A percentile compares a stretch with the other conserved stretches of the same genome.
phyloP scores from a whole-genome alignment of 2,797 vertebrate genomes.

The Pipistrellus kuhlii region DNA sequence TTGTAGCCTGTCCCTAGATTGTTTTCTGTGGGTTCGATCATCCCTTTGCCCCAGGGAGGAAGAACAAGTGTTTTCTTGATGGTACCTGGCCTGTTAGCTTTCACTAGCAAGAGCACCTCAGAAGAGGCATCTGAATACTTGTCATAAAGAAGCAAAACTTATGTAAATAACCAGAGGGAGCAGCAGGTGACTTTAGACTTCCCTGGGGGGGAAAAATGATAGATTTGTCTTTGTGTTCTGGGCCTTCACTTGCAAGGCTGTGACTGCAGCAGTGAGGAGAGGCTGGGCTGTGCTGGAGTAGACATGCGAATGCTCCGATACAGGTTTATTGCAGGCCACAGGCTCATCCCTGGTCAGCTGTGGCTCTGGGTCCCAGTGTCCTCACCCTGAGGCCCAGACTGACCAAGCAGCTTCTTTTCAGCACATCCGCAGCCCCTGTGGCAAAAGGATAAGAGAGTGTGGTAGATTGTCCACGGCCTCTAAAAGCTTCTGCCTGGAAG shows the following conservation, averaged over 20 bases:
- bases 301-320: neutral
- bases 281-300: neutral
- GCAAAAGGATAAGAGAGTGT: neutral
- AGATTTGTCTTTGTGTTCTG: neutral
- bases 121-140: conserved; percentile 66
- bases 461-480: neutral
- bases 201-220: neutral
- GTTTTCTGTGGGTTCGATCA: conserved; percentile 44
- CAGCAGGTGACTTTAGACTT: conserved; percentile 26
- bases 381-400: neutral
- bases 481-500: neutral
- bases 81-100: conserved; percentile 57
- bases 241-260: neutral
- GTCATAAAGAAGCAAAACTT: conserved; percentile 50
- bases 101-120: conserved; percentile 47
- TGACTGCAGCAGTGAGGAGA: neutral
- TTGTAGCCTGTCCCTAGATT: conserved; percentile 39
- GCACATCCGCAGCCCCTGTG: neutral
- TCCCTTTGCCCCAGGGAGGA: conserved; percentile 48
- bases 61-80: conserved; percentile 63
- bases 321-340: neutral
- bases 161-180: neutral
- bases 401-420: neutral
- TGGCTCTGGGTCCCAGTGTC: neutral
- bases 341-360: neutral